Base-by-base conservation (phyloP, 1,140 invertebrate genomes). In the Samia ricini region DNA sequence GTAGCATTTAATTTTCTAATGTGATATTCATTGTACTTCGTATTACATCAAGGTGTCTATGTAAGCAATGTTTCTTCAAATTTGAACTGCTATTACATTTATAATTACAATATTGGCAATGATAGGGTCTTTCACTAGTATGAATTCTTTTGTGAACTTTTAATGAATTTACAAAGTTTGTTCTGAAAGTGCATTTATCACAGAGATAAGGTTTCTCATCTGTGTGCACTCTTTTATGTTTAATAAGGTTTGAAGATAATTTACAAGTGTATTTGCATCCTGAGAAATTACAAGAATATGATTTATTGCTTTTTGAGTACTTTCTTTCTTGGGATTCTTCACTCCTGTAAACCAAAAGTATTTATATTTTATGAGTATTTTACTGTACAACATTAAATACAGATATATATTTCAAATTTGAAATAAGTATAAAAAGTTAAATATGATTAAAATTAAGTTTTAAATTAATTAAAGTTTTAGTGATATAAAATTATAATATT, bases 171-270 rank as follows among this genome's bases (percentile, higher is more conserved):
- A 82, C 72, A 66, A 87, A 88, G 63, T 86, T 89, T 15, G 85
- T 78, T 65, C 87, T 83, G 74, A 91, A 91, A 49, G 83, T 91
- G 78, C 96, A 97, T 66, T 94, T 92, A 50, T 94, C 92, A 83
- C 96, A 97, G 42, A 92, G 87, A 71, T 93, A 94, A 7, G 92
- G 89, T 74, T 91, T 90, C 83, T 93, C 91, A 78, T 92, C 80
- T 59, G 94, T 89, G 91, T 94, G 92, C 23, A 74, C 77, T 68
- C 85, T 77, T 73, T 77, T 84, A 63, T 89, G 86, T 55, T 86
- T 89, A 33, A 74, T 78, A 7, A 89, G 67, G 74, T 89, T 89
- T 57, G 81, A 86, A 50, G 79, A 80, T 54, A 83, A 70, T 58
- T 77, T 82, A 51, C 74, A 77, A 54, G 66, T 57, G 61, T 89